Evolutionary conservation across 2,797 vertebrate species (phyloP).

Genomic region (Peromyscus aztecus): DNA sequence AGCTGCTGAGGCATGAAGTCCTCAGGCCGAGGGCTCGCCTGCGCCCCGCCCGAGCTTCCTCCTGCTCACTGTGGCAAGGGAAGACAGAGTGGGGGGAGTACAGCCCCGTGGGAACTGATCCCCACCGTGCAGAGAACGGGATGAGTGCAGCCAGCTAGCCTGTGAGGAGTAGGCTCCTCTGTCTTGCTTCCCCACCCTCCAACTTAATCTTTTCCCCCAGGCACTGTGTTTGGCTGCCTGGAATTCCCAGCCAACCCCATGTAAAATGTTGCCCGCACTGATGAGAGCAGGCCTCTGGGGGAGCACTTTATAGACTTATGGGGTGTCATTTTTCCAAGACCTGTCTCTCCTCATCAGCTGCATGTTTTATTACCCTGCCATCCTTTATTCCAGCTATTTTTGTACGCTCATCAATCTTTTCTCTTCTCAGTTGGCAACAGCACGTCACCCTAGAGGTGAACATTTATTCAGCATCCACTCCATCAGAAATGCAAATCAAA

Average conservation of each 20-base stretch:
- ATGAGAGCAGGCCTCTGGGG: background rate
- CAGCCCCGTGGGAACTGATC: background rate
- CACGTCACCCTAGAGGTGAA: background rate
- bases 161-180: background rate
- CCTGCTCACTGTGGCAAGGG: background rate
- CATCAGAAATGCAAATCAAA: constrained; percentile 71
- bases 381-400: constrained; percentile 42
- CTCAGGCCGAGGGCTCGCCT: background rate
- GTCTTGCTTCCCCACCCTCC: background rate
- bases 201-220: background rate
- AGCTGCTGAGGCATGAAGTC: background rate
- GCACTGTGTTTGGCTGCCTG: background rate
- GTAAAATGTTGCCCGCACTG: background rate
- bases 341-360: background rate
- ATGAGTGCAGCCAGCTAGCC: background rate
- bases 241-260: background rate
- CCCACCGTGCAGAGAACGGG: background rate
- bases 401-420: constrained; percentile 43
- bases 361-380: background rate
- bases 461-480: constrained; percentile 48
- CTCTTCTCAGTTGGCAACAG: constrained; percentile 3
- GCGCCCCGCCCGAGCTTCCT: background rate
- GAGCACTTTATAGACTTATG: background rate
- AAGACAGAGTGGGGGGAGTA: background rate
- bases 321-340: background rate